Evolutionary conservation across 2,888 invertebrate species (phyloP).

Genomic region (Spatulosminthurus flaviceps): DNA sequence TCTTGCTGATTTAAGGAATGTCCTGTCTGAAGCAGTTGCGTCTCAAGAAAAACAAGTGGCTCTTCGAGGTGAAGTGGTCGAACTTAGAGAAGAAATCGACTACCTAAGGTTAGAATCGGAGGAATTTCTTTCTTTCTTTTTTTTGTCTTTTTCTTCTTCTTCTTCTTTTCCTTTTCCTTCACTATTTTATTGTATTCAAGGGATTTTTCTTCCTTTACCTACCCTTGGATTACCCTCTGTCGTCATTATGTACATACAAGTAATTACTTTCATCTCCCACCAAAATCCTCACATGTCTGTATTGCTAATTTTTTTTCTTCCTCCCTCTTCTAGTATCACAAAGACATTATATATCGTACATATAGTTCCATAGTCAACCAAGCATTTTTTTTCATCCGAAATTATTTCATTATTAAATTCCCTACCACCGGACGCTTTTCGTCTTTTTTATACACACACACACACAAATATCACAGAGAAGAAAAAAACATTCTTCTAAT

Average conservation of each 20-base stretch:
- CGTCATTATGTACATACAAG: not conserved
- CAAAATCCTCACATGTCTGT: not conserved
- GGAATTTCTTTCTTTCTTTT: not conserved
- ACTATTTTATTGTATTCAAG: conserved; percentile 18
- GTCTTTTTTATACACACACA: not conserved
- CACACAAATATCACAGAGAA: not conserved
- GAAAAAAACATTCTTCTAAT: not conserved
- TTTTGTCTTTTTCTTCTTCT: no score
- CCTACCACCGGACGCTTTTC: not conserved
- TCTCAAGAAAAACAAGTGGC: conserved; percentile 56
- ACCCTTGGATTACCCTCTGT: not conserved
- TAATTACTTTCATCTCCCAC: conserved; percentile 1
- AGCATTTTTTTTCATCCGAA: not conserved
- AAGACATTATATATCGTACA: no score
- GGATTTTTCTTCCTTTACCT: not conserved
- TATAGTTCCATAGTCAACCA: not conserved
- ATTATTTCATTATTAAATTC: conserved; percentile 18
- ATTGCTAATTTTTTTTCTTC: not conserved
- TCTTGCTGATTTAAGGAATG: conserved; percentile 57
- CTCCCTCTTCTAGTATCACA: no score
- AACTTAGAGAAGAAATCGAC: conserved; percentile 61
- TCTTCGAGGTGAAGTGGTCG: conserved; percentile 57
- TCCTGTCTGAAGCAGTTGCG: conserved; percentile 56
- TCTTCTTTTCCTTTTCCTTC: no score
- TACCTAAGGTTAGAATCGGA: conserved; percentile 55